Percentiles rank a stretch among this genome's conserved stretches.
These are phyloP conservation scores for Cabera pusaria DNA, from an alignment of 2,888 invertebrate species.

Conservation along the genomic window DNA sequence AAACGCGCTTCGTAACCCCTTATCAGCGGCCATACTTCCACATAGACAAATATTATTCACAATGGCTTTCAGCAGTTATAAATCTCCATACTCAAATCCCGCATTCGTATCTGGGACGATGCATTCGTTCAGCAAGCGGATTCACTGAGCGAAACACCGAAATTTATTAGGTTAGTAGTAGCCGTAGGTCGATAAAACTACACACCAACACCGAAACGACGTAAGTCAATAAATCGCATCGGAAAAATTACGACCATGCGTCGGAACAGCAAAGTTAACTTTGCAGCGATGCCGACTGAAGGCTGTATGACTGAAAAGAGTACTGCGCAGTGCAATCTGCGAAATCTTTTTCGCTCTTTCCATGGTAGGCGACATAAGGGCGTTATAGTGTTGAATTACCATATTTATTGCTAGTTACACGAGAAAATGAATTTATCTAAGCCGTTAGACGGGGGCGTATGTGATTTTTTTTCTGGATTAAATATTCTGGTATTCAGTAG, in stretches of 20 bases:
- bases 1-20: conserved; percentile 11
- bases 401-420: conserved; percentile 81
- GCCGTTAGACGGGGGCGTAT: conserved; percentile 64
- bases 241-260: conserved; percentile 67
- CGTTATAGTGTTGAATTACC: conserved; percentile 80
- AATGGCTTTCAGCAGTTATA: conserved; percentile 46
- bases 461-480: conserved; percentile 50
- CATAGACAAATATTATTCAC: conserved; percentile 40
- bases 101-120: conserved; percentile 78
- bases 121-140: conserved; percentile 79
- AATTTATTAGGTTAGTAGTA: conserved; percentile 84
- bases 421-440: conserved; percentile 78
- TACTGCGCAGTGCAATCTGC: conserved; percentile 82
- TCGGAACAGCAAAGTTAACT: conserved; percentile 63
- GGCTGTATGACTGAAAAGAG: conserved; percentile 78
- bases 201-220: conserved; percentile 58
- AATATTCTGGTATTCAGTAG: conserved; percentile 58
- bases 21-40: conserved; percentile 11
- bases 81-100: conserved; percentile 66
- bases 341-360: conserved; percentile 82
- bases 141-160: conserved; percentile 82
- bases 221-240: conserved; percentile 62
- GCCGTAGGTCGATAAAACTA: conserved; percentile 82
- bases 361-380: conserved; percentile 80
- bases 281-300: conserved; percentile 58